Base-by-base conservation (phyloP, 2,113 vertebrate genomes). In the Nannobrachium achirus region DNA sequence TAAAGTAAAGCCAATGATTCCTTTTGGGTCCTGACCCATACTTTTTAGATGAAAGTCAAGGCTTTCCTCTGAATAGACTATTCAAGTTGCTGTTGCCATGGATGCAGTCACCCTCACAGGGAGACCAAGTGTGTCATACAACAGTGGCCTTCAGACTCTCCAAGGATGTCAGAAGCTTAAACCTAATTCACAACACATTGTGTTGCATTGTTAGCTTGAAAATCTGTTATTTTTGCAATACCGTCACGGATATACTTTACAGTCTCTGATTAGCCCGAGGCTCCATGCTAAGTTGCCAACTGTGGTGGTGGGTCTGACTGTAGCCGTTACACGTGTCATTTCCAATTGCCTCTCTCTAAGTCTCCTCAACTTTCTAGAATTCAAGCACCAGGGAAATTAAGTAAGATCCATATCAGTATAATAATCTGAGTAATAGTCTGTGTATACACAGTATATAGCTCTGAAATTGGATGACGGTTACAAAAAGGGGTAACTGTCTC, bases 1-100 rank as follows among this genome's bases (percentile, higher is more conserved):
- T 38, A 65, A 14, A 39, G 55, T 15, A 40, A 73, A 66, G 66
- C 9, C 62, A 9, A 4, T 16, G 14, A 11, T 58, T 13, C 38
- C 60, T 10, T 70, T 67, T 65, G 56, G 68, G 74, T 73, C 61
- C 69, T 74, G 61, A 73, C 66, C n/a, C 67, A 48, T 71, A 73
- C 39, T 79, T 76, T n/a, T 75, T 46, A 73, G 56, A 40, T 49
- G 45, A 60, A 50, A 63, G 58, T 48, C 64, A 63, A 64, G 71
- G 33, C 25, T 33, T 52, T 56, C 64, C 53, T 56, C 64, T 79
- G 71, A 85, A 80, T 78, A 51, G 81, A 71, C 86, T 64, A 88
- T 86, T 85, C 82, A 89, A 20, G 41, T 60, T 74, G 55, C 76
- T 58, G 86, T 89, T 90, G 79, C 89, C 83, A 90, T 90, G 87